Evolutionary conservation across 35 echinoderm and acorn worm genomes (phyloP).

Genomic region (Heliocidaris tuberculata): DNA sequence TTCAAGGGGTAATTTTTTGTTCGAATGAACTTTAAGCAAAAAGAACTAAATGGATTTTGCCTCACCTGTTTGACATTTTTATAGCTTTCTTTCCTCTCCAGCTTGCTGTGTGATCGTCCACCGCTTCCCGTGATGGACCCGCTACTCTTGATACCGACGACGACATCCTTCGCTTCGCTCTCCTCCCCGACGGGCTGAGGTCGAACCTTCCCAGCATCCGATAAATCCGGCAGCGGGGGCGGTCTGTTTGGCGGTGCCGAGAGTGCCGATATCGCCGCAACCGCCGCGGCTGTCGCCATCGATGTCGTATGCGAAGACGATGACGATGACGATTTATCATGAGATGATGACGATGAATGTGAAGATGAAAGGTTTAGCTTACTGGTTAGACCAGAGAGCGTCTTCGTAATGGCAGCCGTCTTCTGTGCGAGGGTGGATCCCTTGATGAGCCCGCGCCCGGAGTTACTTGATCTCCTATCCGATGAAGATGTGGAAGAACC

Average conservation of each 20-base stretch:
- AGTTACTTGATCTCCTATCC: conserved; percentile 21
- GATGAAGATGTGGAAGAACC: conserved; percentile 4
- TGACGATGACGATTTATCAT: neutral
- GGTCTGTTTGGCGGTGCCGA: conserved; percentile 16
- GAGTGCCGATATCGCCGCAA: neutral
- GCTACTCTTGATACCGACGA: neutral
- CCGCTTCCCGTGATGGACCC: neutral
- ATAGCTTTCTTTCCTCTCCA: conserved; percentile 44
- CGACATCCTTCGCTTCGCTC: neutral
- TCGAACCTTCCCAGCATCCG: neutral
- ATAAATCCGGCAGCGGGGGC: neutral
- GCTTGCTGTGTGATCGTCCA: conserved; percentile 28
- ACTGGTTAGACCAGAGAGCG: conserved; percentile 22
- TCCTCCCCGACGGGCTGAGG: conserved; percentile 14
- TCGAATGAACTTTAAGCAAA: neutral
- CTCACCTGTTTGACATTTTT: conserved; percentile 41
- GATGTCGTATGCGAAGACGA: neutral
- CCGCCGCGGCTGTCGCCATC: neutral
- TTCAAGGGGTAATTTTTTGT: too few species aligned
- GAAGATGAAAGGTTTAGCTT: conserved; percentile 10
- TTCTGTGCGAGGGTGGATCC: conserved; percentile 11
- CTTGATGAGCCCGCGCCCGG: conserved; percentile 26
- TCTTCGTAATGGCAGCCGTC: conserved; percentile 45
- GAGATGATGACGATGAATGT: conserved; percentile 10
- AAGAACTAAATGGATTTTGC: neutral